Conservation (phyloP, 2,113 vertebrate genomes). For the Sinocyclocheilus grahami region DNA sequence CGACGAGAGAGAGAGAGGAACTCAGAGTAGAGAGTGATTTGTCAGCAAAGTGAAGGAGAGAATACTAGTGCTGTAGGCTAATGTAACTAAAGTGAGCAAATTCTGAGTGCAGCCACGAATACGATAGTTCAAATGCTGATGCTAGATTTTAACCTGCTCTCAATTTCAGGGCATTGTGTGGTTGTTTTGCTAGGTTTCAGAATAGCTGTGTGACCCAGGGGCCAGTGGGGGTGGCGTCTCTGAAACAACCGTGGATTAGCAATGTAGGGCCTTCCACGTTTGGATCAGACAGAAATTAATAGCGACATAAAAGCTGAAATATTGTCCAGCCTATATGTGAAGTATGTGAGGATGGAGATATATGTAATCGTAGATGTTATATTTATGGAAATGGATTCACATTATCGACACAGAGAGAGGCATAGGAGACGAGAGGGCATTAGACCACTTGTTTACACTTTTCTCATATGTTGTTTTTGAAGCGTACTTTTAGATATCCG, state of each 20-base stretch:
- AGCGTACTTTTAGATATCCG: slow-evolving; percentile 54
- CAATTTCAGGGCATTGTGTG: not conserved
- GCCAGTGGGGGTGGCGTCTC: not conserved
- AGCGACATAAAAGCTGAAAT: slow-evolving; percentile 38
- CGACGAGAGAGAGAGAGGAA: slow-evolving; percentile 39
- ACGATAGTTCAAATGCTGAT: slow-evolving; percentile 14
- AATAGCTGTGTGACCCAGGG: slow-evolving; percentile 7
- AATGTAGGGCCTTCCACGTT: not conserved
- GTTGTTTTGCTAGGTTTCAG: slow-evolving; percentile 18
- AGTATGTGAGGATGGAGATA: slow-evolving; percentile 14
- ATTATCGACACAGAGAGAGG: not conserved
- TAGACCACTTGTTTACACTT: slow-evolving; percentile 51
- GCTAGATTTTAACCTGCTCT: not conserved
- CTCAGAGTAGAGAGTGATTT: slow-evolving; percentile 9
- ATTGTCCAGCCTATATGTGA: slow-evolving; percentile 47
- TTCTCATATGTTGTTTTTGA: slow-evolving; percentile 63
- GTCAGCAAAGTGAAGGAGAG: slow-evolving; percentile 1
- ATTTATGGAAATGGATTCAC: slow-evolving; percentile 42
- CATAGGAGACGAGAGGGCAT: slow-evolving; percentile 54
- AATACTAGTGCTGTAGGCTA: slow-evolving; percentile 12
- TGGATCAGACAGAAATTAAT: slow-evolving; percentile 32
- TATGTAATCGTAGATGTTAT: slow-evolving; percentile 10
- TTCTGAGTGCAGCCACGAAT: not conserved
- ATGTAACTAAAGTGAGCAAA: slow-evolving; percentile 10
- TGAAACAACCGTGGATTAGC: not conserved